Base-by-base conservation (phyloP, 1,140 invertebrate genomes). In the Solen grandis region DNA sequence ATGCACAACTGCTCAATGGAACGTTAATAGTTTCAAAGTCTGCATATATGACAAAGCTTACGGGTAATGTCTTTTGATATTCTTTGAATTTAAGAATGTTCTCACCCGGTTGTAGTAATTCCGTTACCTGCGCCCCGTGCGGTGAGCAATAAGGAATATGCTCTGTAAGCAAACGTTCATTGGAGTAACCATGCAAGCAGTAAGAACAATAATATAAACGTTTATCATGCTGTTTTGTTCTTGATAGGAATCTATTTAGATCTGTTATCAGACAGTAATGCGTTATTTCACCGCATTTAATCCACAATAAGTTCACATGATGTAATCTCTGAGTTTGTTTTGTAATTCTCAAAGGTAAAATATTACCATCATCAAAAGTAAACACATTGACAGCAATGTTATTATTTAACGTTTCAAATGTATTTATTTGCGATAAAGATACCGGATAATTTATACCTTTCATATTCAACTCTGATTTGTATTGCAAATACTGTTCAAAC, bases 381-480 rank as follows among this genome's bases (percentile, higher is more conserved):
- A 74, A 74, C 0, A 74, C 72, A 74, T 74, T 62, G 50, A 74
- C 27, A 27, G 55, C 60, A n/a, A 62, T 62, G 14, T 33, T 36
- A 4, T 14, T 8, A 62, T 74, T 74, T 25, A 60, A 36, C 5
- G 27, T 41, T 62, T 74, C 55, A 62, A 62, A 74, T 46, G 41
- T 74, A 74, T 38, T 2, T 1, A 74, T 60, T 50, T 74, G 38
- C 41, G 41, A 33, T 29, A 74, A 1, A 14, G 57, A 38, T 22
- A 74, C 25, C 29, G 55, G 55, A 74, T 74, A 74, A 29, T 33
- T 41, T 5, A 74, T 41, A 25, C 22, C 38, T 4, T 14, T 31
- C 72, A 74, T 74, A 50, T 60, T 62, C 29, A 74, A 29, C 50
- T 74, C 52, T n/a, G n/a, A n/a, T n/a, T n/a, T n/a, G n/a, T n/a